phyloP scores from a whole-genome alignment of 2,113 vertebrate species.

The Meleagris gallopavo region DNA sequence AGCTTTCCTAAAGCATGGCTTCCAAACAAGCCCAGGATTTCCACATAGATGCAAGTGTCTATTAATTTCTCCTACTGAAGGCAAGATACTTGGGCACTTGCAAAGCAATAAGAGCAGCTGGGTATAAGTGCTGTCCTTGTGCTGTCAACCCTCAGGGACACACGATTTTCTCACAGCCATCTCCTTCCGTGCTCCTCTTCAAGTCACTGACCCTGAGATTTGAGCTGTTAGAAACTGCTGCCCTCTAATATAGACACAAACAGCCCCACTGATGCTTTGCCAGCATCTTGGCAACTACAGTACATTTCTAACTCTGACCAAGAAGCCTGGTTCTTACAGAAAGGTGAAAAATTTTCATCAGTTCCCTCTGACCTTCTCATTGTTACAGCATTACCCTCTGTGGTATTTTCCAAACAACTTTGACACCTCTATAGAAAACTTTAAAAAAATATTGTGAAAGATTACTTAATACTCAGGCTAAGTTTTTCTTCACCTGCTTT shows the following conservation, averaged over 20 bases:
- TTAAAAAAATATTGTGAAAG: neutral
- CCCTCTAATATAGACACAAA: constrained; percentile 10
- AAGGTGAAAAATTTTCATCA: neutral
- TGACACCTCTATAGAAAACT: neutral
- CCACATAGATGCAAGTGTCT: neutral
- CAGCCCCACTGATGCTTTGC: neutral
- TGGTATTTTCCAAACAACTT: neutral
- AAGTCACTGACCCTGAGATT: neutral
- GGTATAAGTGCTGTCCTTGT: neutral
- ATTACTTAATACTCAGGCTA: neutral
- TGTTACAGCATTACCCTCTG: neutral
- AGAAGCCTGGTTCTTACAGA: neutral
- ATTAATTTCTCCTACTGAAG: neutral
- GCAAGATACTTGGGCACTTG: neutral
- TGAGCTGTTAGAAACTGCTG: neutral
- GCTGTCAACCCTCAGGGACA: neutral
- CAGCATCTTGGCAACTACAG: neutral
- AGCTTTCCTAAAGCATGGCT: neutral
- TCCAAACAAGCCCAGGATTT: neutral
- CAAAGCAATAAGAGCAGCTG: neutral
- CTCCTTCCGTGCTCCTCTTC: neutral
- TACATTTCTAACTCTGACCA: neutral
- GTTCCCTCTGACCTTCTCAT: neutral
- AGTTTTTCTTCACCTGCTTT: neutral
- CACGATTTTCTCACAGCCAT: neutral